A percentile compares a stretch with the other conserved stretches of the same genome.
Conservation (phyloP, 1,140 invertebrate species). For the Sarcophaga bullata region DNA sequence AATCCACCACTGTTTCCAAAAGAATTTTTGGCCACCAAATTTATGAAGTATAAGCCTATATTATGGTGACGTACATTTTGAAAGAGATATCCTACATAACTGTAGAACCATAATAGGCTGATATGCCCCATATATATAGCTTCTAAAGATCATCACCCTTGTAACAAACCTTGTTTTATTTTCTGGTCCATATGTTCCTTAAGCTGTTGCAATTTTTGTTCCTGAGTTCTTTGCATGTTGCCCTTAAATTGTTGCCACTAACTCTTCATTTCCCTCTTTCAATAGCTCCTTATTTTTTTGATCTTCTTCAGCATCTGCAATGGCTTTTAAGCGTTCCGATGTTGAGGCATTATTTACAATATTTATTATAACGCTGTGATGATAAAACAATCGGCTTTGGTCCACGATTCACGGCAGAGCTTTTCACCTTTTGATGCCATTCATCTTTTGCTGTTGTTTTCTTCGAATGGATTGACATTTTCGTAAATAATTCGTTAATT, state of each 20-base stretch:
- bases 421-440: not conserved
- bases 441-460: not conserved
- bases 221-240: not conserved
- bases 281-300: conserved; percentile 52
- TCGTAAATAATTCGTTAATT: not conserved
- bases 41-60: no score
- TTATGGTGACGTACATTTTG: no score
- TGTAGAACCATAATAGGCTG: no score
- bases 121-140: not conserved
- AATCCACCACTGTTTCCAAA: no score
- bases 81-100: not conserved
- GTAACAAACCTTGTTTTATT: not conserved
- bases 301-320: conserved; percentile 52
- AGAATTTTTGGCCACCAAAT: no score
- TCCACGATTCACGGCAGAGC: not conserved
- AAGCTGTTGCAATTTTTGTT: conserved; percentile 30
- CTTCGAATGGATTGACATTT: not conserved
- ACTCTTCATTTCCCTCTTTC: conserved; percentile 51
- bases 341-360: conserved; percentile 42
- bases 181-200: conserved; percentile 28
- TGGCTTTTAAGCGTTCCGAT: conserved; percentile 9
- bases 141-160: no score
- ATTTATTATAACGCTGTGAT: conserved; percentile 43
- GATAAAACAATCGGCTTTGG: conserved; percentile 41
- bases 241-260: conserved; percentile 51